Base-by-base conservation (phyloP, 2,888 invertebrate species). In the Epirrhoe alternata region DNA sequence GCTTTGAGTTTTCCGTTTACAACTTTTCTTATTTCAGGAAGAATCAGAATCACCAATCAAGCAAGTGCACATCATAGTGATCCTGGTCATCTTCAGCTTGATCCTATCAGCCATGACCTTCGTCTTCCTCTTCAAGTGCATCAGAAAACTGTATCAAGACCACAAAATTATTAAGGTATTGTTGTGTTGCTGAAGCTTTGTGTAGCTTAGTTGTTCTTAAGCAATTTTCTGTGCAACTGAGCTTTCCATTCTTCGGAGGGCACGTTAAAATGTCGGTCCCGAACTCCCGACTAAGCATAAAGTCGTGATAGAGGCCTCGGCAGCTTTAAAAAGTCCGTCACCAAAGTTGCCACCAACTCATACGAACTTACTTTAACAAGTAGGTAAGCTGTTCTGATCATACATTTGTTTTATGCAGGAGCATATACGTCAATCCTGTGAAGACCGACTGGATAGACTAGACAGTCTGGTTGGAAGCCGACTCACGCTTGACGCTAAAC, bases 31-130 rank as follows among this genome's bases (percentile, higher is more conserved):
- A 35, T 66, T 69, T 33, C 76, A 92, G 90, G 59, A 63, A n/a
- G 80, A 89, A 82, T 69, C 95, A 86, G 83, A 83, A 71, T 86
- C 96, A 78, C 87, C 94, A 84, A 76, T 92, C 12, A 79, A 78
- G 54, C 80, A 92, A 68, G 75, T 87, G 0, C 97, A 98, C 85
- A 97, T 98, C 82, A 93, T 97, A 84, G 97, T 97, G 78, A 98
- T 98, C 72, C 95, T 98, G 83, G 95, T 97, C 33, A 96, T 98
- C 65, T 98, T 98, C 87, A 97, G 97, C 24, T 90, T 97, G 64
- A 97, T 98, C 71, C 94, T 98, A 61, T 96, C 96, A 50, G 97
- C 97, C 33, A 97, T 98, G 96, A 97, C 97, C 82, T 95, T 97
- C 82, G 97, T 97, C 50, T 97, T 98, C 88, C 94, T 98, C 71